Evolutionary conservation across 2,113 vertebrate species (phyloP).

Genomic region (Amphiprion ocellaris): DNA sequence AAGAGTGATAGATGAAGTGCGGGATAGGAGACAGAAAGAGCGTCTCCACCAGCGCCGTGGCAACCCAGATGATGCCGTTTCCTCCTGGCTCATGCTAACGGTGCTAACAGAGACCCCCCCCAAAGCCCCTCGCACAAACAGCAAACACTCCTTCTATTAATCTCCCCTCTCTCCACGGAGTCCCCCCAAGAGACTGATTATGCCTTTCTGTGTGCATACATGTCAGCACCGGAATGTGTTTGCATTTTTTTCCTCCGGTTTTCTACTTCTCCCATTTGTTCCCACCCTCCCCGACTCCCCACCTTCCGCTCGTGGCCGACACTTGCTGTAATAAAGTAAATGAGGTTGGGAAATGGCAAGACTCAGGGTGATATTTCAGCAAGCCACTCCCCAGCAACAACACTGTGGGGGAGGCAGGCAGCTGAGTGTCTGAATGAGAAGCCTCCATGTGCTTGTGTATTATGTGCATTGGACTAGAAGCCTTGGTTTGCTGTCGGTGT

Average conservation of each 20-base stretch:
- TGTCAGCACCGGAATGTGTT: not conserved
- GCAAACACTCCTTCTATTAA: constrained; percentile 69
- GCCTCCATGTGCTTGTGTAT: not conserved
- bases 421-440: constrained; percentile 56
- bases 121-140: constrained; percentile 18
- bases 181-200: constrained; percentile 69
- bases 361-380: constrained; percentile 82
- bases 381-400: constrained; percentile 69
- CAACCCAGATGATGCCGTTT: constrained; percentile 67
- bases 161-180: constrained; percentile 52
- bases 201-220: constrained; percentile 17
- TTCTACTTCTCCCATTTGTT: constrained; percentile 68
- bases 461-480: constrained; percentile 9
- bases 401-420: constrained; percentile 46
- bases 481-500: constrained; percentile 3
- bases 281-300: not conserved
- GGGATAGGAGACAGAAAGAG: constrained; percentile 37
- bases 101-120: constrained; percentile 13
- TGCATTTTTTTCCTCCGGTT: constrained; percentile 17
- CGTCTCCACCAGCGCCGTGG: constrained; percentile 34
- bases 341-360: constrained; percentile 81
- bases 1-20: constrained; percentile 59
- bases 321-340: constrained; percentile 83
- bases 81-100: constrained; percentile 45
- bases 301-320: constrained; percentile 64